phyloP scores from a whole-genome alignment of 2,888 invertebrate genomes.

The Hirtodrosophila confusa region DNA sequence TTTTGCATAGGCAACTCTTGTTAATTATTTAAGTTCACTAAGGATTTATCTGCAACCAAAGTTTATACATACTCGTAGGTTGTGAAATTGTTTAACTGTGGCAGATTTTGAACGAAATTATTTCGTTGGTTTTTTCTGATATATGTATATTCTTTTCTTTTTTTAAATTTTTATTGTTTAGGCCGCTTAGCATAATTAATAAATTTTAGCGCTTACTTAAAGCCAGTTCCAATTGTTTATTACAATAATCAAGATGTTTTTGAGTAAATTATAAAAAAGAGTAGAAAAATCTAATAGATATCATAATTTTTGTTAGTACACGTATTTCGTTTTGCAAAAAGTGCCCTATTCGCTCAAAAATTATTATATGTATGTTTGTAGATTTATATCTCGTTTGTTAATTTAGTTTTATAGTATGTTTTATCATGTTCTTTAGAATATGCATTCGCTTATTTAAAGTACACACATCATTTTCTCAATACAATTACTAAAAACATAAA shows the following conservation, averaged over 20 bases:
- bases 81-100: slow-evolving; percentile 41
- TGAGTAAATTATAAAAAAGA: slow-evolving; percentile 77
- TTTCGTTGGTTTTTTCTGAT: slow-evolving; percentile 40
- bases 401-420: slow-evolving; percentile 30
- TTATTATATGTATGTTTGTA: slow-evolving; percentile 56
- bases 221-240: slow-evolving; percentile 62
- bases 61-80: slow-evolving; percentile 21
- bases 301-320: slow-evolving; percentile 60
- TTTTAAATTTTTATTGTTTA: slow-evolving; percentile 38
- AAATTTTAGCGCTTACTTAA: slow-evolving; percentile 55
- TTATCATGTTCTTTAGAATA: slow-evolving; percentile 23
- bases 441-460: slow-evolving; percentile 54
- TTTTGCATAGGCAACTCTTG: slow-evolving; percentile 69
- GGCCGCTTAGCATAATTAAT: slow-evolving; percentile 69
- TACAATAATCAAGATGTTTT: slow-evolving; percentile 66
- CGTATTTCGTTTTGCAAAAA: slow-evolving; percentile 74
- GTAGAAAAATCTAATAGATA: slow-evolving; percentile 80
- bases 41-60: slow-evolving; percentile 43
- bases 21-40: slow-evolving; percentile 52
- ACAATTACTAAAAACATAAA: slow-evolving; percentile 68
- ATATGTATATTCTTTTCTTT: slow-evolving; percentile 31
- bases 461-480: slow-evolving; percentile 55
- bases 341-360: slow-evolving; percentile 79
- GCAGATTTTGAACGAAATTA: slow-evolving; percentile 58
- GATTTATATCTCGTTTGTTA: slow-evolving; percentile 53